phyloP scores from a whole-genome alignment of 2,888 invertebrate genomes.

The Drosophila setosimentum region DNA sequence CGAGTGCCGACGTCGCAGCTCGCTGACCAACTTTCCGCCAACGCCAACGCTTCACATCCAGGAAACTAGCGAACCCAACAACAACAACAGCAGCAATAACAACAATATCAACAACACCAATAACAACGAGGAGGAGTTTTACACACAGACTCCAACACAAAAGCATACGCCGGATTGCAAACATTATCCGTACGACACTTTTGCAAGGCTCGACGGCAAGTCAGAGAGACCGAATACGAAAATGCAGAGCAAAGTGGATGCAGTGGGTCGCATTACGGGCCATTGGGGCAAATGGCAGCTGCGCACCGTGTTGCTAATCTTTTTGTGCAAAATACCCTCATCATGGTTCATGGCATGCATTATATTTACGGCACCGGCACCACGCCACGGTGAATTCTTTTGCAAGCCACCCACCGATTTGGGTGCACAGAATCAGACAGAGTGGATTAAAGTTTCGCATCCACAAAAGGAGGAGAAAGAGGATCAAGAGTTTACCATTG shows the following conservation, averaged over 20 bases:
- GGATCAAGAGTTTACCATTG: conserved; percentile 84
- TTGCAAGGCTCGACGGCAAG: conserved; percentile 78
- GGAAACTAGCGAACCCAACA: conserved; percentile 43
- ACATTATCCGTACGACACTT: conserved; percentile 82
- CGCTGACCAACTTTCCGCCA: conserved; percentile 51
- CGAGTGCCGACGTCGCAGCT: conserved; percentile 74
- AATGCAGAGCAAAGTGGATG: conserved; percentile 84
- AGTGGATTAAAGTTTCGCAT: conserved; percentile 85
- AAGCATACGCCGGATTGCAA: conserved; percentile 67
- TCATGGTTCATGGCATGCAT: conserved; percentile 86
- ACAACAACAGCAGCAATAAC: conserved; percentile 34
- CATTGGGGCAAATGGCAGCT: conserved; percentile 86
- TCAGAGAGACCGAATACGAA: conserved; percentile 69
- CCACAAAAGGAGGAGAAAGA: conserved; percentile 84
- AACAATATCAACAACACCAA: conserved; percentile 55
- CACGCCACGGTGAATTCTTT: conserved; percentile 85
- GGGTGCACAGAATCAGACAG: conserved; percentile 81
- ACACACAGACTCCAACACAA: conserved; percentile 33
- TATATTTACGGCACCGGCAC: conserved; percentile 86
- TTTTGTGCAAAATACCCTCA: conserved; percentile 85
- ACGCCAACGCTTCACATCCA: conserved; percentile 21
- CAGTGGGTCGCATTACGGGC: conserved; percentile 85
- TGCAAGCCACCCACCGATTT: conserved; percentile 84
- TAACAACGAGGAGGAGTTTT: conserved; percentile 52
- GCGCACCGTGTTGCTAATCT: conserved; percentile 85